A percentile compares a stretch with the other conserved stretches of the same genome.
Evolutionary conservation across 2,113 vertebrate species (phyloP).

Genomic region (Brienomyrus longianalis): DNA sequence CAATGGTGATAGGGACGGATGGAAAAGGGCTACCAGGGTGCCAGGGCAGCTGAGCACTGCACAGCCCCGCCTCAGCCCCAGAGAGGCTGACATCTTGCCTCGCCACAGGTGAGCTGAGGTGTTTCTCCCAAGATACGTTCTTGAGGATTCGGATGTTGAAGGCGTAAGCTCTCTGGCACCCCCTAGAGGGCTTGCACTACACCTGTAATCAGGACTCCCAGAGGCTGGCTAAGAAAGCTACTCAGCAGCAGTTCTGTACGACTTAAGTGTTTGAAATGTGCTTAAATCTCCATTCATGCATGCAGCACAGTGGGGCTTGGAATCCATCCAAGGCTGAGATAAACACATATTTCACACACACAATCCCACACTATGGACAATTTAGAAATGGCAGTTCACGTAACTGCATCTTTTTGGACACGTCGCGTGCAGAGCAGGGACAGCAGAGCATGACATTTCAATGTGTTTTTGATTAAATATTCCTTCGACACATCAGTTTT

Average conservation of each 20-base stretch:
- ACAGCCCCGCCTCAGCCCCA: not conserved
- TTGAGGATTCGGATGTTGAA: not conserved
- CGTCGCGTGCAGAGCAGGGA: not conserved
- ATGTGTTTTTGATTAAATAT: not conserved
- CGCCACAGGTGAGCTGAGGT: not conserved
- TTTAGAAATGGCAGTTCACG: not conserved
- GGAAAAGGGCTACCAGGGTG: too few species aligned
- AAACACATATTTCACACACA: not conserved
- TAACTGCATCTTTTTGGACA: not conserved
- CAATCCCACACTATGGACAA: not conserved
- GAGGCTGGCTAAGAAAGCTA: not conserved
- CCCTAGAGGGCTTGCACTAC: not conserved
- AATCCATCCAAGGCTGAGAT: not conserved
- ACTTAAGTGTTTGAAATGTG: not conserved
- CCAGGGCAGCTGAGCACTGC: too few species aligned
- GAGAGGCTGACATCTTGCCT: too few species aligned
- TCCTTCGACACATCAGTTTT: not conserved
- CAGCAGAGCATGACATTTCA: not conserved
- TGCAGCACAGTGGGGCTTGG: not conserved
- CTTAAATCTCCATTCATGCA: not conserved
- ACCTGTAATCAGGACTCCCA: not conserved
- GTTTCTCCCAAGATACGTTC: not conserved
- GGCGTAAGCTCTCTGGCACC: not conserved
- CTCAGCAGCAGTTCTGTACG: not conserved
- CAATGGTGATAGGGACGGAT: not conserved